Evolutionary conservation across 2,113 vertebrate species (phyloP), one percentile per base, ranked within the genome.

Genomic region (Etheostoma spectabile): DNA sequence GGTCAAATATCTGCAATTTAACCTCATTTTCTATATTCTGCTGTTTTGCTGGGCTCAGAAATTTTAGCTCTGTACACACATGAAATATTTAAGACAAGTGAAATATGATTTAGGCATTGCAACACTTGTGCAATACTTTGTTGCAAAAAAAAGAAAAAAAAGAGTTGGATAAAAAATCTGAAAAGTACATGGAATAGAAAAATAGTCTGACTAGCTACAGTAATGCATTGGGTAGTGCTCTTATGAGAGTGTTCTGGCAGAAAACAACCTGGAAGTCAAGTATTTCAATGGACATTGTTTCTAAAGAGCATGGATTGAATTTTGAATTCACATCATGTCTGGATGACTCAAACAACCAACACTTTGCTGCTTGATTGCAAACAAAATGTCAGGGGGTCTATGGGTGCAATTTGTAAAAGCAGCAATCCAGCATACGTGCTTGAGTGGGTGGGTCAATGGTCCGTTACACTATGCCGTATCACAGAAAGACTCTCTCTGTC

Each of bases 401-500:
- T 77, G 75, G 81, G 80, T 77, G 80, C 87, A 91, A 91, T 92
- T 92, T 93, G 91, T 92, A 89, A 93, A 89, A 90, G 87, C 88
- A 88, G 86, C 82, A 84, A 93, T 91, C 83, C 33, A 63, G 67
- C 49, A 19, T 80, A 67, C 61, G 89, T 89, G 87, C 88, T 89
- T 88, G 90, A 92, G 79, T 82, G 86, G 84, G 63, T 51, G 84
- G 90, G 88, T 90, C 91, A 93, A 88, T 91, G 88, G 91, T 88
- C 90, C 83, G 77, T 90, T 80, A 85, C 80, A 80, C 75, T 61
- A 66, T 14, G 45, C 18, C 48, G 79, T 86, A 86, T 88, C 75
- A 86, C 67, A 82, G 77, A 80, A 27, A 77, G 63, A 64, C 64
- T 77, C 70, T 38, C 65, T 52, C 63, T 53, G 46, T 92, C 71